Base-by-base conservation (phyloP, 2,888 invertebrate genomes). In the Shargacucullia verbasci region DNA sequence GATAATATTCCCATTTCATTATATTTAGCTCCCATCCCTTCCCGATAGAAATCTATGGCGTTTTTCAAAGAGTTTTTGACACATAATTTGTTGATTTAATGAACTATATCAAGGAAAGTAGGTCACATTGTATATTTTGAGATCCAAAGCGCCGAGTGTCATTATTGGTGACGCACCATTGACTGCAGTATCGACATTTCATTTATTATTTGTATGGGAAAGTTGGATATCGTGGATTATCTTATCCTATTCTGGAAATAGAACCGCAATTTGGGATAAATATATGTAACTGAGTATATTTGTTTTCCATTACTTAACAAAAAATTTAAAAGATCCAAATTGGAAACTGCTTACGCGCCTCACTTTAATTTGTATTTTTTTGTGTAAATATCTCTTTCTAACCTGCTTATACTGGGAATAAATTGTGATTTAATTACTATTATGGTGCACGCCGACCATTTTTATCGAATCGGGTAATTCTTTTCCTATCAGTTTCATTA, bases 1-100 rank as follows among this genome's bases (percentile, higher is more conserved):
- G 86, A 90, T 90, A 90, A 88, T 88, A 89, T 88, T 88, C 89
- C 78, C 90, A 88, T 90, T 90, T 86, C 83, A 88, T 91, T 89
- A 87, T 90, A 90, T 90, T 89, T 86, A 88, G 82, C 78, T 80
- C 85, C 81, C 80, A 59, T 68, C 72, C 68, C 78, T 73, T 85
- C 82, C 80, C 84, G 83, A 83, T 78, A 73, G 81, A 81, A 63
- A 72, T 82, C 81, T 81, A 82, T 79, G 82, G 79, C 80, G 80
- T 83, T 82, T 83, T 82, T 74, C 79, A 83, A 81, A 76, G 74
- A 82, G 81, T 85, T 87, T 86, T 87, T 87, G 88, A 85, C 89
- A 89, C 87, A 79, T 88, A 87, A 90, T 90, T 91, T 89, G 88
- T 84, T 89, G 88, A 88, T 88, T 87, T 85, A 86, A 87, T 85